A percentile compares a stretch with the other conserved stretches of the same genome.
Conservation (phyloP, 2,888 invertebrate genomes). For the Ptycholaimellus sp. region DNA sequence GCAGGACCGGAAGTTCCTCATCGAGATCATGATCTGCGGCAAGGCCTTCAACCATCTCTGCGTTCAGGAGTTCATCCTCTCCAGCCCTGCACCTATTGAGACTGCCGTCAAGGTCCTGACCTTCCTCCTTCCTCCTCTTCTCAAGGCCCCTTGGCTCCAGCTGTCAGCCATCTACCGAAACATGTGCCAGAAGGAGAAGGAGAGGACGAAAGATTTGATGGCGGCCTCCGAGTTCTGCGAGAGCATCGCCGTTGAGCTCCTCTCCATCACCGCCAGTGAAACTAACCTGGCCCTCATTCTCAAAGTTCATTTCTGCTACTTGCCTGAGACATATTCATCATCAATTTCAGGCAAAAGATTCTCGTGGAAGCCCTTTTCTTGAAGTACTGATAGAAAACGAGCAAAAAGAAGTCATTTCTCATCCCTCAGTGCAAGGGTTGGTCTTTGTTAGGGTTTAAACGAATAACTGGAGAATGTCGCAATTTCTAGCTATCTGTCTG, state of each 20-base stretch:
- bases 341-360: slow-evolving; percentile 63
- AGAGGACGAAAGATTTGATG: slow-evolving; percentile 80
- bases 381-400: slow-evolving; percentile 69
- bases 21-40: slow-evolving; percentile 68
- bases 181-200: too few species aligned
- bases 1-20: slow-evolving; percentile 86
- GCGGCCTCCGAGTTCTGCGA: slow-evolving; percentile 88
- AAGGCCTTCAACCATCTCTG: slow-evolving; percentile 62
- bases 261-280: too few species aligned
- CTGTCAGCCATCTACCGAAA: too few species aligned
- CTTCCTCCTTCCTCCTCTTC: too few species aligned
- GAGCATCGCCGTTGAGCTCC: slow-evolving; percentile 79
- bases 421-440: slow-evolving; percentile 30
- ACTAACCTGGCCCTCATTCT: too few species aligned
- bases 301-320: too few species aligned
- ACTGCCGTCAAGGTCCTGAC: slow-evolving; percentile 93
- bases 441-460: too few species aligned
- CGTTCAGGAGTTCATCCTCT: slow-evolving; percentile 82
- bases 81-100: slow-evolving; percentile 97
- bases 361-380: slow-evolving; percentile 58
- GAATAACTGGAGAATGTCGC: too few species aligned
- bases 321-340: too few species aligned
- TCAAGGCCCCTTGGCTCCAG: too few species aligned
- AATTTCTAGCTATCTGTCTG: too few species aligned
- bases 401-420: slow-evolving; percentile 36